These are phyloP conservation scores for Neolamprologus variostigma DNA, from an alignment of 2,113 vertebrate species.

Conservation along the genomic window DNA sequence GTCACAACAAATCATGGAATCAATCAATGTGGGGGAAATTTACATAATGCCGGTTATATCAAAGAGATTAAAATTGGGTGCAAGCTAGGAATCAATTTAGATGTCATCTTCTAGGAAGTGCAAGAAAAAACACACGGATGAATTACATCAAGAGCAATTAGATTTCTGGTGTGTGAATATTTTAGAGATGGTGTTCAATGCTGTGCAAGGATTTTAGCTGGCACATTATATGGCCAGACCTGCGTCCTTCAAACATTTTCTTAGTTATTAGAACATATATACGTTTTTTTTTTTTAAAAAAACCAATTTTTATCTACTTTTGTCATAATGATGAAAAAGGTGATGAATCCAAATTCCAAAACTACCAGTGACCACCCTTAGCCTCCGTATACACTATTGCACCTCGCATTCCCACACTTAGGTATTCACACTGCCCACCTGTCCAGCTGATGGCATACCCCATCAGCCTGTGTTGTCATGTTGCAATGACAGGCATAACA, in stretches of 20 bases:
- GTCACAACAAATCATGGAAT: constrained; percentile 54
- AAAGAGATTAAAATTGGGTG: constrained; percentile 36
- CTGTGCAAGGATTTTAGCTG: not conserved
- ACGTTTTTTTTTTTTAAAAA: fast-evolving
- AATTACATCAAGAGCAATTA: constrained; percentile 15
- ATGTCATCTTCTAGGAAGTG: constrained; percentile 3
- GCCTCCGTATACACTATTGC: not conserved
- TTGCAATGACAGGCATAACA: constrained; percentile 21
- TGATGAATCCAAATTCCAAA: not conserved
- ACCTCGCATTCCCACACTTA: not conserved
- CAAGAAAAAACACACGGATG: not conserved
- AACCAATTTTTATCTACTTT: not conserved
- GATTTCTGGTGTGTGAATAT: not conserved
- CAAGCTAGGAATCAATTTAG: constrained; percentile 23
- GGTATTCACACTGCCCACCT: not conserved
- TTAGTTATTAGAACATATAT: not conserved
- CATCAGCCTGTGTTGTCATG: not conserved
- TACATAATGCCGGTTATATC: constrained; percentile 34
- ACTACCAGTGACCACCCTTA: not conserved
- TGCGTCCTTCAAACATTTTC: not conserved
- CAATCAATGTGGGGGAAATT: constrained; percentile 31
- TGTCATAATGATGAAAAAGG: not conserved
- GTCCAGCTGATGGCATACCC: not conserved
- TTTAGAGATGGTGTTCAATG: not conserved
- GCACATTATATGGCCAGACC: not conserved